Conservation (phyloP, 2,797 vertebrate species). For the Percopsis omiscomaycus region DNA sequence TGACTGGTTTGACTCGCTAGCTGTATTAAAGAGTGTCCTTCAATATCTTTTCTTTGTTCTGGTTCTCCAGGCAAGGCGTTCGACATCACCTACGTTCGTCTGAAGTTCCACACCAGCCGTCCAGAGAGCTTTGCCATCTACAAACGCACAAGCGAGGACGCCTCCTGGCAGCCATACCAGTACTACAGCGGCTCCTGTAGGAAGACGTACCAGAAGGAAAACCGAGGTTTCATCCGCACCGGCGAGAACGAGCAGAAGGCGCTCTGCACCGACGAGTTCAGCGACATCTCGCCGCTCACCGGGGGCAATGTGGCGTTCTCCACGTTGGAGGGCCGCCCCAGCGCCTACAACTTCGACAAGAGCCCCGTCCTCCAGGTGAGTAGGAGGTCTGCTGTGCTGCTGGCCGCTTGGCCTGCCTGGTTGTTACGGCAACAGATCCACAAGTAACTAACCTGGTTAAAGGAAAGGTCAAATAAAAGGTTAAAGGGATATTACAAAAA, state of each 20-base stretch:
- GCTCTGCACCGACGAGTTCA: slow-evolving; percentile 95
- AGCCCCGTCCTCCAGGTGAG: slow-evolving; percentile 92
- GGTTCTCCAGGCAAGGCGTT: slow-evolving; percentile 88
- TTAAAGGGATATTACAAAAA: too few species aligned
- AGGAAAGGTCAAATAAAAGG: too few species aligned
- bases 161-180: slow-evolving; percentile 92
- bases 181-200: slow-evolving; percentile 97
- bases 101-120: slow-evolving; percentile 97
- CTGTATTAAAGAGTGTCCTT: background rate
- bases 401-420: too few species aligned
- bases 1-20: background rate
- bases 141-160: slow-evolving; percentile 84
- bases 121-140: slow-evolving; percentile 96
- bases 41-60: background rate
- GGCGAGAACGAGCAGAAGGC: slow-evolving; percentile 94
- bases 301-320: slow-evolving; percentile 97
- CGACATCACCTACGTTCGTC: slow-evolving; percentile 94
- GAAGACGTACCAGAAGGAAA: slow-evolving; percentile 87
- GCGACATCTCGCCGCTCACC: slow-evolving; percentile 95
- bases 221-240: slow-evolving; percentile 88
- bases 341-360: slow-evolving; percentile 95
- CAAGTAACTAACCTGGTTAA: too few species aligned
- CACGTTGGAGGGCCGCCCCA: slow-evolving; percentile 91
- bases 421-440: too few species aligned
- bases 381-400: background rate